These are phyloP conservation scores for Tenrec ecaudatus DNA, from an alignment of 2,113 vertebrate species.

Conservation along the genomic window DNA sequence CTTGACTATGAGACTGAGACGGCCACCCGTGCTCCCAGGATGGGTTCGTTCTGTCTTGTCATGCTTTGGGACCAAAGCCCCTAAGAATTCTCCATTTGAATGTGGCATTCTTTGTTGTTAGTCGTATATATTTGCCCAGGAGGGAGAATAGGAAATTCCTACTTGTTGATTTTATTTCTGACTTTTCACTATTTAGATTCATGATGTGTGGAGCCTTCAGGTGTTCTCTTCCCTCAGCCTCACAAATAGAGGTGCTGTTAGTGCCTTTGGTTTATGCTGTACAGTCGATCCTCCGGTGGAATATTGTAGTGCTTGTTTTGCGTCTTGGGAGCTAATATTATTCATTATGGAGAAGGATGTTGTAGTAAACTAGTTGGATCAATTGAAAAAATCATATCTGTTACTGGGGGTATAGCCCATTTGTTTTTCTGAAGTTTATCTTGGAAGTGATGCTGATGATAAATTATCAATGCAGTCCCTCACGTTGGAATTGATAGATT, in stretches of 20 bases:
- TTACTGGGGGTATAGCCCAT: neutral
- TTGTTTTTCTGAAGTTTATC: slow-evolving; percentile 7
- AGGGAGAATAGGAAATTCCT: neutral
- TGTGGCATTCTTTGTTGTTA: neutral
- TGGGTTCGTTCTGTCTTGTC: neutral
- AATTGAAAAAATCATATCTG: neutral
- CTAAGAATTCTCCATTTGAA: neutral
- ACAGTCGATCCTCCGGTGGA: neutral
- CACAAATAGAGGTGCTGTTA: neutral
- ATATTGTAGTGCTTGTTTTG: neutral
- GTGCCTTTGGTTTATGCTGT: neutral
- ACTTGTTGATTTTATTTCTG: no score
- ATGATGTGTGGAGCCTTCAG: neutral
- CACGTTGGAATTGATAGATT: neutral
- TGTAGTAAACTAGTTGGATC: neutral
- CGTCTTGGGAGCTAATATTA: neutral
- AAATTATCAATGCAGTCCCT: neutral
- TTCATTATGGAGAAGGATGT: neutral
- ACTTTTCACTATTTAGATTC: no score
- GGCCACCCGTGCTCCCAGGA: no score
- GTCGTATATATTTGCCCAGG: neutral
- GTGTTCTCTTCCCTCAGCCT: neutral
- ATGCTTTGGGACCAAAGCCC: neutral
- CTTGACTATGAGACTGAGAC: neutral
- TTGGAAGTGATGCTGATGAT: neutral